Evolutionary conservation across 2,113 vertebrate species (phyloP).

Genomic region (Copsychus sechellarum): DNA sequence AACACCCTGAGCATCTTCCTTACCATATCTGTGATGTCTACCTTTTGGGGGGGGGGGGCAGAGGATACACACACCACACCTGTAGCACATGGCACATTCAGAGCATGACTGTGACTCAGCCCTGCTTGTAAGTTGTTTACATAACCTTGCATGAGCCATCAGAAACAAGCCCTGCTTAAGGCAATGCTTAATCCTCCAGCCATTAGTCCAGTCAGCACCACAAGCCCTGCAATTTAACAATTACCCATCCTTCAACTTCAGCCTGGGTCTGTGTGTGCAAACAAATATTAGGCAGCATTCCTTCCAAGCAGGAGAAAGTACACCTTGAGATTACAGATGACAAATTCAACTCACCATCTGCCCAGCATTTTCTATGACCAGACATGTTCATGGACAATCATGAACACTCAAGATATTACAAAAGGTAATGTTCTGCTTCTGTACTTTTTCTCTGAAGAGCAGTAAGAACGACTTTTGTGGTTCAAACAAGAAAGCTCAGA

Average conservation of each 20-base stretch:
- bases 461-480: neutral
- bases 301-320: neutral
- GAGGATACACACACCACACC: neutral
- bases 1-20: neutral
- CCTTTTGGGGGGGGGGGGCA: neutral
- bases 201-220: neutral
- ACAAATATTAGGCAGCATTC: neutral
- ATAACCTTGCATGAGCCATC: slow-evolving; percentile 10
- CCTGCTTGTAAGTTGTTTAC: slow-evolving; percentile 17
- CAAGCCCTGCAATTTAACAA: neutral
- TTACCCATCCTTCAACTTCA: slow-evolving; percentile 3
- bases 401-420: rapidly evolving
- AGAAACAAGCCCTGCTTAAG: slow-evolving; percentile 8
- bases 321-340: neutral
- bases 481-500: neutral
- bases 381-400: neutral
- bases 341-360: neutral
- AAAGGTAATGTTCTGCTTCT: neutral
- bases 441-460: neutral
- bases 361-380: neutral
- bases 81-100: neutral
- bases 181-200: neutral
- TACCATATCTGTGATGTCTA: neutral
- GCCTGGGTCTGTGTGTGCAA: neutral
- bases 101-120: neutral